Evolutionary conservation across 2,888 invertebrate species (phyloP).

Genomic region (Meloe dianella): DNA sequence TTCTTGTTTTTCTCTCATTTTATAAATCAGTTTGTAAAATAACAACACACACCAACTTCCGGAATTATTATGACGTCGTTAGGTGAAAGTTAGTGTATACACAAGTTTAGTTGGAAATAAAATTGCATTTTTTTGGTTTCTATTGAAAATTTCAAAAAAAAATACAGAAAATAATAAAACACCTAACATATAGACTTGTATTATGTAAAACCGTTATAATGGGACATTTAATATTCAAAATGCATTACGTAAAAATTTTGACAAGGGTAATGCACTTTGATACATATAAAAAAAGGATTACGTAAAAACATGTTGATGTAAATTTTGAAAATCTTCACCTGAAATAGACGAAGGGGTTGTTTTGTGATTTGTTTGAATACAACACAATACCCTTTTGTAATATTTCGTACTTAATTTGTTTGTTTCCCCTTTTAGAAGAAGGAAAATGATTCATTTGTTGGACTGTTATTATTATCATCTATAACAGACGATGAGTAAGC

Average conservation of each 20-base stretch:
- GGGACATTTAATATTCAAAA: background rate
- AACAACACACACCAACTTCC: background rate
- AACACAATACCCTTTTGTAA: background rate
- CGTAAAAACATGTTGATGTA: background rate
- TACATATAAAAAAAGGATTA: background rate
- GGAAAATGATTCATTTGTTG: background rate
- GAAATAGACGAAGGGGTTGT: background rate
- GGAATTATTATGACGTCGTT: conserved; percentile 1
- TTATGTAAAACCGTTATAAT: conserved; percentile 9
- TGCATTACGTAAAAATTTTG: conserved; percentile 1
- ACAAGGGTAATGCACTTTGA: background rate
- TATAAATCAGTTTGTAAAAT: background rate
- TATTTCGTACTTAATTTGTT: background rate
- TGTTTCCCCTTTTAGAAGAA: background rate
- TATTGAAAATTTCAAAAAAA: background rate
- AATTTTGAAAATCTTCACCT: background rate
- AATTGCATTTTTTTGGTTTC: background rate
- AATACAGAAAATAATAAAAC: background rate
- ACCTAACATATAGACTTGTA: background rate
- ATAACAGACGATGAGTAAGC: conserved; percentile 2
- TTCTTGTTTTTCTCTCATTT: background rate
- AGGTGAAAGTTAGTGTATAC: conserved; percentile 3
- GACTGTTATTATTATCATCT: background rate
- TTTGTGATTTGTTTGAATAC: background rate
- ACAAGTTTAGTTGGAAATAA: background rate